A percentile compares a stretch with the other conserved stretches of the same genome.
Evolutionary conservation across 2,797 vertebrate species (phyloP).

Genomic region (Margarornis squamiger): DNA sequence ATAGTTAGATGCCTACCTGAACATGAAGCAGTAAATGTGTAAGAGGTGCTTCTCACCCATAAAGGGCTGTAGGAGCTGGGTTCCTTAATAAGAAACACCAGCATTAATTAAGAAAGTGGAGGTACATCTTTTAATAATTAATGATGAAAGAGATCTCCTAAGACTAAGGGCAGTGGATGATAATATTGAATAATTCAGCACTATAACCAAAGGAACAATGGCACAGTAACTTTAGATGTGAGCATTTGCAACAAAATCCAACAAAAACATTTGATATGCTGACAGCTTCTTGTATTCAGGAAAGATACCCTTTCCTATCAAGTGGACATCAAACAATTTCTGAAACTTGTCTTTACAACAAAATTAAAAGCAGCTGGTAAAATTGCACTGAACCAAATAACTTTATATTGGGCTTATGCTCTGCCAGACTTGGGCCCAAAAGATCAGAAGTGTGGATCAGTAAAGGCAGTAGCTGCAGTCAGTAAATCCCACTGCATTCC

Average conservation of each 20-base stretch:
- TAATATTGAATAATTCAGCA: conserved; percentile 46
- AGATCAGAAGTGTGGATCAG: neutral
- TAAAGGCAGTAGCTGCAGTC: neutral
- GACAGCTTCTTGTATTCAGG: neutral
- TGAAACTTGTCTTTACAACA: neutral
- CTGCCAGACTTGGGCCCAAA: neutral
- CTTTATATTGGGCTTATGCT: neutral
- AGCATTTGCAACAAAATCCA: conserved; percentile 28
- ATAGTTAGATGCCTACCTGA: neutral
- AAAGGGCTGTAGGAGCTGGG: neutral
- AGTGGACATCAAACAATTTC: neutral
- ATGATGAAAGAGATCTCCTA: conserved; percentile 17
- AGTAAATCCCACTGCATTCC: neutral
- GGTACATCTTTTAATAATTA: conserved; percentile 29
- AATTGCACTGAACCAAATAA: neutral
- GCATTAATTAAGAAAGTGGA: conserved; percentile 10
- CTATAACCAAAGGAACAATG: neutral
- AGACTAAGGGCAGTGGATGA: neutral
- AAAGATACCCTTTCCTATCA: neutral
- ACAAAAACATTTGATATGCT: neutral
- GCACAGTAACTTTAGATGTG: neutral
- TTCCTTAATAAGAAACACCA: neutral
- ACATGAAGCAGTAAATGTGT: neutral
- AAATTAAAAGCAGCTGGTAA: neutral
- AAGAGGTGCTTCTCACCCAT: neutral